Evolutionary conservation across 2,113 vertebrate species (phyloP).

Genomic region (Speoplatyrhinus poulsoni): DNA sequence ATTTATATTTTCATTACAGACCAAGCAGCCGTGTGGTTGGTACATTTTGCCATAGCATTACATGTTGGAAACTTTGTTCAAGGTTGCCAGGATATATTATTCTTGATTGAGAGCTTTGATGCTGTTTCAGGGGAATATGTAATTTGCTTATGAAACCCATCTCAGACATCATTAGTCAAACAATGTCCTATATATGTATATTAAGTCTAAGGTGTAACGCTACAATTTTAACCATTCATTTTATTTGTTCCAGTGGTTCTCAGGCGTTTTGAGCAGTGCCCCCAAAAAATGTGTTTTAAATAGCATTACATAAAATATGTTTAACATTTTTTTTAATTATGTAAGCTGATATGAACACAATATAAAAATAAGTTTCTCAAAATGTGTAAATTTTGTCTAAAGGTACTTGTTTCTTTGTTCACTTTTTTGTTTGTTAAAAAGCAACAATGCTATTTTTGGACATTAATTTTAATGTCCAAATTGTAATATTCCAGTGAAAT

Average conservation of each 20-base stretch:
- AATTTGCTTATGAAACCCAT: conserved; percentile 63
- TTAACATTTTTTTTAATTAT: too few species aligned
- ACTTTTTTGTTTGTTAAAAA: too few species aligned
- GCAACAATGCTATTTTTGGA: too few species aligned
- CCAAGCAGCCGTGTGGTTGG: neutral
- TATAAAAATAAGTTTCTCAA: too few species aligned
- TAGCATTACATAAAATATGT: too few species aligned
- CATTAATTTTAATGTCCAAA: too few species aligned
- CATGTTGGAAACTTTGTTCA: conserved; percentile 48
- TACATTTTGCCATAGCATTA: conserved; percentile 18
- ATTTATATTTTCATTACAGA: conserved; percentile 6
- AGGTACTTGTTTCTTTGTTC: too few species aligned
- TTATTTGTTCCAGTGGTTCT: neutral
- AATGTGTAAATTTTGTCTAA: too few species aligned
- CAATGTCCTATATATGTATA: conserved; percentile 50
- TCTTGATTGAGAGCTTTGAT: conserved; percentile 67
- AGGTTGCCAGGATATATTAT: conserved; percentile 56
- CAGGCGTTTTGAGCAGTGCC: too few species aligned
- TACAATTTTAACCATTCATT: conserved; percentile 21
- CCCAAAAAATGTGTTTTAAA: too few species aligned
- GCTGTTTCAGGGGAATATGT: conserved; percentile 67
- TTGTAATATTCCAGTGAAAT: too few species aligned
- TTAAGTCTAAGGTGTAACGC: conserved; percentile 23
- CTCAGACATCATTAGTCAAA: conserved; percentile 58
- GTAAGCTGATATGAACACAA: too few species aligned